A percentile compares a stretch with the other conserved stretches of the same genome.
Evolutionary conservation across 2,113 vertebrate genomes (phyloP).

Genomic region (Gulo gulo): DNA sequence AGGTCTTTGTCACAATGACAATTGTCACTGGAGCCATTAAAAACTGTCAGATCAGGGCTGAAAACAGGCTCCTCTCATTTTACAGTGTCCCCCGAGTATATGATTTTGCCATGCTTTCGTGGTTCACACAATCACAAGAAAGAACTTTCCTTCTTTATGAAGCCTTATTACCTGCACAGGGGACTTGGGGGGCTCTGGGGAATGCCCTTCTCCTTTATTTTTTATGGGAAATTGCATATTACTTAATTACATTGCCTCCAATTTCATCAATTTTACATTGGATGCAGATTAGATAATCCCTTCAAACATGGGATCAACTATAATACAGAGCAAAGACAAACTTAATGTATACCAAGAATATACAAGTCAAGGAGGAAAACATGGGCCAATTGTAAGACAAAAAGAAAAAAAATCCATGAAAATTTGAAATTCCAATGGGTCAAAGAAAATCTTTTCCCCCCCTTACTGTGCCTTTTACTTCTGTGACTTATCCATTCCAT

Average conservation of each 20-base stretch:
- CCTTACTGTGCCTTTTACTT: background rate
- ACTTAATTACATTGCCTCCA: background rate
- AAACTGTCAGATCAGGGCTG: conserved; percentile 4
- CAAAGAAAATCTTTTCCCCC: background rate
- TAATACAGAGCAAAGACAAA: background rate
- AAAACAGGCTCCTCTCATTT: background rate
- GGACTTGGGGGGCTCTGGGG: background rate
- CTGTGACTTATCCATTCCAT: background rate
- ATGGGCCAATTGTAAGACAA: background rate
- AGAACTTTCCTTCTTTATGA: background rate
- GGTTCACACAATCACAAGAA: accelerated
- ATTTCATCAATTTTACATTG: conserved; percentile 25
- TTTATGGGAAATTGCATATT: background rate
- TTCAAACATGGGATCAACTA: background rate
- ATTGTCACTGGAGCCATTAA: background rate
- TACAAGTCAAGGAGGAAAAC: background rate
- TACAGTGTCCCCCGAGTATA: background rate
- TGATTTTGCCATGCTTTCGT: background rate
- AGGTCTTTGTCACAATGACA: conserved; percentile 58
- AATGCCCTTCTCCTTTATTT: background rate
- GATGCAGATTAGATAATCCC: background rate
- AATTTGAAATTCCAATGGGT: background rate
- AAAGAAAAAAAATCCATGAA: background rate
- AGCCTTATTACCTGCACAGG: background rate
- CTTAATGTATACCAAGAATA: background rate